Percentiles rank a stretch among this genome's conserved stretches.
Evolutionary conservation across 2,888 invertebrate genomes (phyloP).

Genomic region (Idaea aversata): DNA sequence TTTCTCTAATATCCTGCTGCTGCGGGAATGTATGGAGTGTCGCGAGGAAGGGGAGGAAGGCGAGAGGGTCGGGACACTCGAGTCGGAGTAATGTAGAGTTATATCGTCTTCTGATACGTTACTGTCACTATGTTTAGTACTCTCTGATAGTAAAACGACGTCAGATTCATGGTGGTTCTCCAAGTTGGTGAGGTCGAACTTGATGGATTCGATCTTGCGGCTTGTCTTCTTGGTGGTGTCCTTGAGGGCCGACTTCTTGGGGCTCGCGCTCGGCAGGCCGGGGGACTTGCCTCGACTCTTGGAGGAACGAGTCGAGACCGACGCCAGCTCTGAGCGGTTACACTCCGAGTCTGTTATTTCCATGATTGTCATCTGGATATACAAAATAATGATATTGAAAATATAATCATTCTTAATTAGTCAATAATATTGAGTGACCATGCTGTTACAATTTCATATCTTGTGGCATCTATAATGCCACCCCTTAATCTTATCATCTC

Average conservation of each 20-base stretch:
- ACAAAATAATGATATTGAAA: too few species aligned
- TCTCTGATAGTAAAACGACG: conserved; percentile 26
- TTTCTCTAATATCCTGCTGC: conserved; percentile 43
- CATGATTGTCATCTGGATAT: too few species aligned
- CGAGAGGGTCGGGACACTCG: conserved; percentile 22
- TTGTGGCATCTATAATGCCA: too few species aligned
- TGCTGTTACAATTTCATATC: too few species aligned
- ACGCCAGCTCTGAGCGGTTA: too few species aligned
- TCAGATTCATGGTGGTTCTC: conserved; percentile 36
- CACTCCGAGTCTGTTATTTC: too few species aligned
- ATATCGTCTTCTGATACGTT: conserved; percentile 37
- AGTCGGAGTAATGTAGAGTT: conserved; percentile 50
- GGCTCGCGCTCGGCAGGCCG: conserved; percentile 41
- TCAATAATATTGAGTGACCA: too few species aligned
- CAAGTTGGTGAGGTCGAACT: conserved; percentile 68
- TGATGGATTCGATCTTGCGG: conserved; percentile 64
- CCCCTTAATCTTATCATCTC: too few species aligned
- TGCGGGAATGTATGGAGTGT: conserved; percentile 47
- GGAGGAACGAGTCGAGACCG: too few species aligned
- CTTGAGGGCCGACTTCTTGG: conserved; percentile 63
- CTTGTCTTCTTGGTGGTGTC: conserved; percentile 44
- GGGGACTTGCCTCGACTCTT: conserved; percentile 29
- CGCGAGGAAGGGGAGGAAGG: conserved; percentile 44
- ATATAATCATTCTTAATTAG: too few species aligned
- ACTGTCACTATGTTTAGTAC: conserved; percentile 17